Evolutionary conservation across 2,113 vertebrate genomes (phyloP).

Genomic region (Neolamprologus longior): DNA sequence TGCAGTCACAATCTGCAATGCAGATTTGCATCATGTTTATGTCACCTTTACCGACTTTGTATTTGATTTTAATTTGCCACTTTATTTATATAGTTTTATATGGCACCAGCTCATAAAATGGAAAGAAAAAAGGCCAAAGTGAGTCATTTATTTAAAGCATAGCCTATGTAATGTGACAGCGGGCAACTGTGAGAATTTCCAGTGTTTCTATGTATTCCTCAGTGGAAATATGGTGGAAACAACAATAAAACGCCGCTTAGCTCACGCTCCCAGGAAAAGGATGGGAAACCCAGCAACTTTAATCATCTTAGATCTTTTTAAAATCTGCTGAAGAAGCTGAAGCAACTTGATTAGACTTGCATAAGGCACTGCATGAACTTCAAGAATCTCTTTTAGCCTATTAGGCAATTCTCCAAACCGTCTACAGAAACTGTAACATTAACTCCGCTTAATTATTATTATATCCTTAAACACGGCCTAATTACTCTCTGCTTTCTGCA

Average conservation of each 20-base stretch:
- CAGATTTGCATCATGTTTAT: background rate
- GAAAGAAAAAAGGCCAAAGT: background rate
- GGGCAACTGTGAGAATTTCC: background rate
- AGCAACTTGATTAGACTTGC: background rate
- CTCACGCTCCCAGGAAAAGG: background rate
- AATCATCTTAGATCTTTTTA: background rate
- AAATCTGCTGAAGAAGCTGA: background rate
- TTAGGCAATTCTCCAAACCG: background rate
- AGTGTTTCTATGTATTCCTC: background rate
- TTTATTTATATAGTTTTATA: background rate
- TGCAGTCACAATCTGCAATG: background rate
- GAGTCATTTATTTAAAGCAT: background rate
- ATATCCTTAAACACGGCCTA: background rate
- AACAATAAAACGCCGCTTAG: slow-evolving; percentile 19
- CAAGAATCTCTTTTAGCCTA: background rate
- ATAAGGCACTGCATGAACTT: background rate
- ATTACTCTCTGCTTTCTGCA: background rate
- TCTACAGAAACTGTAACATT: background rate
- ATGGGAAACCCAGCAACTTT: slow-evolving; percentile 1
- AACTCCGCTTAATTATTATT: background rate
- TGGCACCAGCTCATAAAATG: background rate
- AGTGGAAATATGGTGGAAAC: slow-evolving; percentile 27
- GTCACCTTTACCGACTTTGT: background rate
- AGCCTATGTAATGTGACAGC: background rate
- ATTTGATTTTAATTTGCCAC: background rate